Evolutionary conservation across 2,888 invertebrate genomes (phyloP), one percentile per base, ranked within the genome.

Genomic region (Andrena marginata): DNA sequence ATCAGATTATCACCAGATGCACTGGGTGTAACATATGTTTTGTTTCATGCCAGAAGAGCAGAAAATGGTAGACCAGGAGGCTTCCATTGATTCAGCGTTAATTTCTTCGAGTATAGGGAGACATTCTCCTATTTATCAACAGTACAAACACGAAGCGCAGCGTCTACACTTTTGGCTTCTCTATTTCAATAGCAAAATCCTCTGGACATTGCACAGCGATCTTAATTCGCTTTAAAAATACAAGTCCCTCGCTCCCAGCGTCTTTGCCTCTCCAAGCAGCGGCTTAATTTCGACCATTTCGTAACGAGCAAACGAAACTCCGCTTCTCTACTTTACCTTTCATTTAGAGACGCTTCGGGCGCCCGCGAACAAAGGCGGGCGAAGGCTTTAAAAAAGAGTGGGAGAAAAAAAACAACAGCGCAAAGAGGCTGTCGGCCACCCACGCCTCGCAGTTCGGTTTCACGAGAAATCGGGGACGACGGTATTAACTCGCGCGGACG

Each of bases 401-500:
- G 5, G n/a, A 6, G 54, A 72, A n/a, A 59, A 4, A 23, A 6
- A 6, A 3, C 29, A 51, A 20, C 2, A 20, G 33, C 16, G 10
- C 2, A 10, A 7, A 23, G 16, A 49, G 49, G 8, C 49, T 20
- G 33, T 20, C 7, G 29, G 10, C 35, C 51, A 6, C 31, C 75
- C 42, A 73, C 56, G 71, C 33, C 20, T 20, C 20, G n/a, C 8
- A 16, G 35, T 51, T 51, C 26, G 29, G 20, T 8, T 42, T 8
- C 29, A 8, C 23, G 26, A 6, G 16, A 23, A 26, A 48, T 54
- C 35, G 20, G 8, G 23, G 33, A 54, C 31, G 75, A 42, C 54
- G 29, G 60, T 68, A 73, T 83, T 84, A 83, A 83, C 72, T 73
- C 69, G 42, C 29, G 67, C 65, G 10, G 54, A 70, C 77, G 80